These are phyloP conservation scores for Microcebus murinus DNA, from an alignment of 2,113 vertebrate species.

Conservation along the genomic window DNA sequence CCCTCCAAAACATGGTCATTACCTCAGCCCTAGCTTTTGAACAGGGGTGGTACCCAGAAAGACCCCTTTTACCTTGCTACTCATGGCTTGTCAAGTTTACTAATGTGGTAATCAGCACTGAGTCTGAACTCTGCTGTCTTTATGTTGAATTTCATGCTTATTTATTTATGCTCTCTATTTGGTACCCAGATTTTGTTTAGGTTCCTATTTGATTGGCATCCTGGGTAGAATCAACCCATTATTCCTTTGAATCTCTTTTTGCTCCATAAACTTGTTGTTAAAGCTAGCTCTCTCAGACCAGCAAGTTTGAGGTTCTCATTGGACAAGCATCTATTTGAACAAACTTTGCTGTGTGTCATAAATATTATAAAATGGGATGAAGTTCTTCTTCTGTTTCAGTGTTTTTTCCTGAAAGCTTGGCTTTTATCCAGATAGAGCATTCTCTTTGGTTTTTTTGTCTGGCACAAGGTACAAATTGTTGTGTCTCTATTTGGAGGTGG, in stretches of 20 bases:
- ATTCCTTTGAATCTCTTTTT: background rate
- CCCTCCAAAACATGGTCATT: background rate
- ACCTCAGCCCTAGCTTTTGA: background rate
- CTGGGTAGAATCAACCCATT: background rate
- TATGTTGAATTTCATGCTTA: background rate
- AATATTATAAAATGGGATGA: background rate
- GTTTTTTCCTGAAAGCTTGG: background rate
- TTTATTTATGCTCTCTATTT: background rate
- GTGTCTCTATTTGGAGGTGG: background rate
- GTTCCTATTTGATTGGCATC: background rate
- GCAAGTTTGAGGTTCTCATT: background rate
- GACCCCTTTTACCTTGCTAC: background rate
- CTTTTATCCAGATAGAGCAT: background rate
- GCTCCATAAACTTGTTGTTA: background rate
- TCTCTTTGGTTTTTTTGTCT: background rate
- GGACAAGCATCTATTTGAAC: background rate
- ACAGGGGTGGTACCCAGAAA: background rate
- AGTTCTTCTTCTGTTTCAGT: background rate
- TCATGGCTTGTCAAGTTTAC: background rate
- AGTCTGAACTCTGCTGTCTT: background rate
- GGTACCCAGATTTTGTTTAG: background rate
- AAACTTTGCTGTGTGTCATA: background rate
- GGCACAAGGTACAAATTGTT: background rate
- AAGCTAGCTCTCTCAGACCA: background rate
- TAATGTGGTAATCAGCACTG: background rate